Percentiles rank a stretch among this genome's conserved stretches.
These are phyloP conservation scores for Platanista minor DNA, from an alignment of 2,113 vertebrate genomes.

Conservation along the genomic window DNA sequence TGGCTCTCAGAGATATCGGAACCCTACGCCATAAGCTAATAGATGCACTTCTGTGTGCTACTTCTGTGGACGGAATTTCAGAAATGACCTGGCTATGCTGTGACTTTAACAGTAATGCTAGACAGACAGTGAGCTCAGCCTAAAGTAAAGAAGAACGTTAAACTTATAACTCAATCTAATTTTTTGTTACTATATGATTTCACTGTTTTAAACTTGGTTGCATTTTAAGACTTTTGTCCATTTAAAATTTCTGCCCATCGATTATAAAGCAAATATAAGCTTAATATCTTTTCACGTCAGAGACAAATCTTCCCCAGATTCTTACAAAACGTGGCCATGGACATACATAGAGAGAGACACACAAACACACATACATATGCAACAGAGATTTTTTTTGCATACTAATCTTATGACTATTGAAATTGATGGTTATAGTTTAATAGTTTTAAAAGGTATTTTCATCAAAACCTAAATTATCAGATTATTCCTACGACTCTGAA, in stretches of 20 bases:
- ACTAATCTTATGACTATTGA: background rate
- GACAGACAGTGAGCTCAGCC: slow-evolving; percentile 39
- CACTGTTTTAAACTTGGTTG: background rate
- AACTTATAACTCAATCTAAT: slow-evolving; percentile 44
- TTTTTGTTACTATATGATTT: slow-evolving; percentile 47
- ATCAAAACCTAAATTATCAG: slow-evolving; percentile 51
- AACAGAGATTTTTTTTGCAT: background rate
- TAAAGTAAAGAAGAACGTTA: slow-evolving; percentile 46
- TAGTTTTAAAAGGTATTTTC: slow-evolving; percentile 53
- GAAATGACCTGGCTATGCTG: slow-evolving; percentile 60
- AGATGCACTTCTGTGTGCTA: slow-evolving; percentile 14
- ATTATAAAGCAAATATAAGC: slow-evolving; percentile 9
- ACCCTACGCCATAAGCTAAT: slow-evolving; percentile 44
- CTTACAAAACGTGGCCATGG: background rate
- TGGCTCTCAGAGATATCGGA: slow-evolving; percentile 71
- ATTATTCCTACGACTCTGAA: slow-evolving; percentile 36
- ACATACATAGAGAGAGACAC: background rate
- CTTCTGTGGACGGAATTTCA: slow-evolving; percentile 59
- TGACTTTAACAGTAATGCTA: slow-evolving; percentile 59
- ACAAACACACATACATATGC: background rate
- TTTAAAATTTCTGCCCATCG: background rate
- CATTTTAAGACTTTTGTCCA: background rate
- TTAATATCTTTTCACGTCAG: background rate
- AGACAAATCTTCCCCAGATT: background rate
- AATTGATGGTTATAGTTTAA: slow-evolving; percentile 62